Percentiles rank a stretch among this genome's conserved stretches.
Conservation (phyloP, 2,797 vertebrate genomes). For the Lutjanus argentimaculatus region DNA sequence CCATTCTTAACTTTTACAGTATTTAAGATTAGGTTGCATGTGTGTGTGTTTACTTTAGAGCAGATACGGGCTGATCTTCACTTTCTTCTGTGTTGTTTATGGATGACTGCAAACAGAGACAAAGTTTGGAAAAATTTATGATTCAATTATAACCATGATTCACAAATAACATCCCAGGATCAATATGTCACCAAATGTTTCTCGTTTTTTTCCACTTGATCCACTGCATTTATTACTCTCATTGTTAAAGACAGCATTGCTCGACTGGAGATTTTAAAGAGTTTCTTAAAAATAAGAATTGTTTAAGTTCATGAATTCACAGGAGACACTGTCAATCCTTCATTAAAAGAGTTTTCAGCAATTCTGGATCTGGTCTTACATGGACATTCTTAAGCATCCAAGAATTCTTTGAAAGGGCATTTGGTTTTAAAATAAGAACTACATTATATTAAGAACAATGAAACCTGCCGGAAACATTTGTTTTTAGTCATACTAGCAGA, state of each 20-base stretch:
- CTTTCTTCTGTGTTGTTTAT: slow-evolving; percentile 53
- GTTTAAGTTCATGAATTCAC: neutral
- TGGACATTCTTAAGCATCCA: neutral
- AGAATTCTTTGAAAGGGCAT: too few relatives aligned
- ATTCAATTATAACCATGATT: neutral
- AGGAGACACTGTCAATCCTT: too few relatives aligned
- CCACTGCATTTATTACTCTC: too few relatives aligned
- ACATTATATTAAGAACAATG: neutral
- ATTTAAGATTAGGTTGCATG: neutral
- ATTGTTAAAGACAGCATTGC: too few relatives aligned
- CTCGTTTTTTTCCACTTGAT: neutral
- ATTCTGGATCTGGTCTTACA: neutral
- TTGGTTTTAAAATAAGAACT: neutral
- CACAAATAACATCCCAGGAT: neutral
- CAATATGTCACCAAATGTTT: neutral
- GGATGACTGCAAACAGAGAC: slow-evolving; percentile 66
- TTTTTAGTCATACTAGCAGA: neutral
- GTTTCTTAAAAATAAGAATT: neutral
- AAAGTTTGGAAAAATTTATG: neutral
- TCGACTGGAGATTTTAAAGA: neutral
- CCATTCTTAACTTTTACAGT: neutral
- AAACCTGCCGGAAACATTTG: neutral
- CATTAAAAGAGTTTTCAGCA: neutral
- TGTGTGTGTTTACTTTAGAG: slow-evolving; percentile 65
- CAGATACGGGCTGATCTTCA: slow-evolving; percentile 60